Evolutionary conservation across 2,888 invertebrate genomes (phyloP), one percentile per base, ranked within the genome.

Genomic region (Leptinotarsa rubiginosa): DNA sequence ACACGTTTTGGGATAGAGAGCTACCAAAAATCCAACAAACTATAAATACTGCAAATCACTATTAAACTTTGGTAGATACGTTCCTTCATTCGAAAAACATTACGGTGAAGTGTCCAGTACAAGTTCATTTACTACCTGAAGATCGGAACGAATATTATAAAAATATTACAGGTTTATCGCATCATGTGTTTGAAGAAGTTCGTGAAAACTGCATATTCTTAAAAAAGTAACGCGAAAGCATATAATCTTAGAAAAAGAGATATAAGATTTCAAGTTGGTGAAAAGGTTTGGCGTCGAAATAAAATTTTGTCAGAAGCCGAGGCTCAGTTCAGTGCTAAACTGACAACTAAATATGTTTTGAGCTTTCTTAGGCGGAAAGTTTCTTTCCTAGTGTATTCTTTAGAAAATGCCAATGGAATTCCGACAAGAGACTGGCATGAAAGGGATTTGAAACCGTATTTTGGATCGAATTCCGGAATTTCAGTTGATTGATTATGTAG

Each of bases 11-110:
- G 84, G 85, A 85, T 66, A 70, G 69, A 12, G 65, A 82, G 56
- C 62, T 85, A 4, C 69, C 70, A 13, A 69, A 83, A 18, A 79
- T 83, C 10, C 79, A 70, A 3, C 80, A 78, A 62, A 83, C 84
- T 1, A 71, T 85, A 1, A 62, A 80, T 18, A 83, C 82, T 5
- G 77, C 83, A 1, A 70, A 77, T 0, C n/a, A 15, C 13, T 65
- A 2, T 20, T 65, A 0, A 65, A 56, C 20, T 56, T 20, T 56
- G 54, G 18, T 18, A 56, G 54, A 20, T 18, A 56, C 18, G 2
- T 65, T 5, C 47, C 47, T 1, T 5, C 12, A 5, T n/a, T 49
- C 13, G 65, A 49, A 16, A 47, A 65, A n/a, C n/a, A 65, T 65
- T 41, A 65, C 47, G 65, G 65, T 5, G 20, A 65, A 13, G 47